Base-by-base conservation (phyloP, 2,888 invertebrate genomes). In the Tromatobia lineatoria region DNA sequence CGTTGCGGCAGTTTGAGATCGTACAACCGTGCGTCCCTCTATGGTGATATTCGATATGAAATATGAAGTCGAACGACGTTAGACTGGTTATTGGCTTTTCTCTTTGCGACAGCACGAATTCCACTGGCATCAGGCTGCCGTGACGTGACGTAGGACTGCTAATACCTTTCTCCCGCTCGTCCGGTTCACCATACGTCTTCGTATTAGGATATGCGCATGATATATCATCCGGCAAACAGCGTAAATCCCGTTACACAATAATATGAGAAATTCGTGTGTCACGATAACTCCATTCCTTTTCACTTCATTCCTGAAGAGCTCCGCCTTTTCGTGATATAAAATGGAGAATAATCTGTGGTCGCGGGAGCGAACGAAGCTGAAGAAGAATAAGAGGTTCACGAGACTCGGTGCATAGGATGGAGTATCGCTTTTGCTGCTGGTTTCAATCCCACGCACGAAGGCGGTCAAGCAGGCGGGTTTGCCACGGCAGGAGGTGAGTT, bases 1-100 rank as follows among this genome's bases (percentile, higher is more conserved):
- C 90, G 90, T 89, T 89, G 89, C 88, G 88, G 88, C 88, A 88
- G 88, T 90, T 90, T 88, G 83, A 87, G 88, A 88, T 88, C 88
- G 82, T 86, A 87, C 80, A 80, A 61, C 86, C 86, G 88, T 88
- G 86, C 86, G 87, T 85, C 87, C 80, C 86, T 82, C 52, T 59
- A 67, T 76, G 74, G 80, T 79, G 84, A 82, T 88, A 88, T 88
- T 88, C 80, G 86, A 88, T 88, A 89, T 89, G 88, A 90, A 86
- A 86, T 89, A 89, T 87, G 88, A 89, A 89, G 88, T 86, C 81
- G 69, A 52, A 78, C 83, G 81, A 87, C 81, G 85, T 87, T 85
- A 79, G 86, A 83, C 87, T 85, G 82, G 87, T 87, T 87, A 87
- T 87, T 87, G 87, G 87, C 76, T 87, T 87, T 87, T 87, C 78